phyloP scores from a whole-genome alignment of 2,797 vertebrate genomes.

The Miichthys miiuy region DNA sequence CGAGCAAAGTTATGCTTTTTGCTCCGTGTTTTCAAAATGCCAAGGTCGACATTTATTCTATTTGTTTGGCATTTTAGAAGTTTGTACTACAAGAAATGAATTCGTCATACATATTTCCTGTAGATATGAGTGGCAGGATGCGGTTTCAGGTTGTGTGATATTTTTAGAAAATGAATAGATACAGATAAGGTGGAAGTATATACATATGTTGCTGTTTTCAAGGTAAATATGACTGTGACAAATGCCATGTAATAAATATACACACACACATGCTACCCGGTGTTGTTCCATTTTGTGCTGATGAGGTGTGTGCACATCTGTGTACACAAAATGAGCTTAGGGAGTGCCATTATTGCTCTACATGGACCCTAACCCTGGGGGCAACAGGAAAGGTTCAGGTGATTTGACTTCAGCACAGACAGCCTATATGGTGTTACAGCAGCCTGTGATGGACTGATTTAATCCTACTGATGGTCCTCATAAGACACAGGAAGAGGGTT shows the following conservation, averaged over 20 bases:
- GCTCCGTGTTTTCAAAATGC: slow-evolving; percentile 19
- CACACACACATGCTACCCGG: slow-evolving; percentile 3
- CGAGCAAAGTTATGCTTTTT: slow-evolving; percentile 25
- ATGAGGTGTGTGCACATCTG: slow-evolving; percentile 49
- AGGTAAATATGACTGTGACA: not conserved
- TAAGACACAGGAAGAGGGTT: slow-evolving; percentile 68
- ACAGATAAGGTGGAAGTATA: not conserved
- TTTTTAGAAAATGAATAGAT: not conserved
- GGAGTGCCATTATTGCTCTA: slow-evolving; percentile 62
- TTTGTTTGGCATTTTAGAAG: slow-evolving; percentile 39
- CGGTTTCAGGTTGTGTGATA: not conserved
- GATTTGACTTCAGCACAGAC: slow-evolving; percentile 69
- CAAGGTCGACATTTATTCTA: not conserved
- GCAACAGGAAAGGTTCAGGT: slow-evolving; percentile 62
- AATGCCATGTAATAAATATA: not conserved
- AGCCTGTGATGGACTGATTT: slow-evolving; percentile 85
- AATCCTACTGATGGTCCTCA: slow-evolving; percentile 80
- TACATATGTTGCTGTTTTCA: slow-evolving; percentile 6
- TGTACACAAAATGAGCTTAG: slow-evolving; percentile 64
- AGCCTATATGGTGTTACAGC: slow-evolving; percentile 64
- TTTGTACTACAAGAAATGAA: slow-evolving; percentile 27
- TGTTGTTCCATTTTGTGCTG: slow-evolving; percentile 26
- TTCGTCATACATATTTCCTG: slow-evolving; percentile 7
- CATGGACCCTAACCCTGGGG: slow-evolving; percentile 59
- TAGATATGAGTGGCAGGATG: slow-evolving; percentile 8